Base-by-base conservation (phyloP, 2,888 invertebrate genomes). In the Eremobia ochroleuca region DNA sequence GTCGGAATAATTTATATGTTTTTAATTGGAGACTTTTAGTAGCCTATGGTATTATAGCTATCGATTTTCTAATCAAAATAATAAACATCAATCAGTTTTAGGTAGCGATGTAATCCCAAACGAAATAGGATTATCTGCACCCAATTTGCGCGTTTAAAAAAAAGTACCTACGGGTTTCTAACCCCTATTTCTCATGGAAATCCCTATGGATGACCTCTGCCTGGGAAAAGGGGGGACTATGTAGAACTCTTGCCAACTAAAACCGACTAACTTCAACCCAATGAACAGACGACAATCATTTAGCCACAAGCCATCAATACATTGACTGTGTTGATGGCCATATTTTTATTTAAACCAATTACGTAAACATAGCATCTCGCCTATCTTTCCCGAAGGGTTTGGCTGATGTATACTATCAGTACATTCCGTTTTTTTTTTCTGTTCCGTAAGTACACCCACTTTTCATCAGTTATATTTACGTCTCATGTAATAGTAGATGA, bases 21-120 rank as follows among this genome's bases (percentile, higher is more conserved):
- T 65, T 70, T 62, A 43, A 79, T 62, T 67, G 31, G 11, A 1
- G 13, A 43, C 9, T 72, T 49, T 58, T 70, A 58, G 34, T 58
- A 52, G 34, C 9, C 25, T 28, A 18, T n/a, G 43, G 4, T 46
- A 28, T 25, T 40, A 55, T 28, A 58, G n/a, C 43, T 34, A 15
- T 40, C 34, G 13, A 8, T 18, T 74, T 59, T 59, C 34, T 37
- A 69, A 72, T 71, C 8, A 18, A 71, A 65, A 31, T 43, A 62
- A 25, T 46, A 52, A 43, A 21, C 9, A 43, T 31, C 21, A 43
- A 43, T 73, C 40, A n/a, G 34, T 73, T 73, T 43, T 31, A 55
- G 21, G 13, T n/a, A 3, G 31, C 13, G 9, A 21, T 18, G 31
- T 6, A 34, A 31, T 31, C 5, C 13, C 25, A 65, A 43, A 18